A percentile compares a stretch with the other conserved stretches of the same genome.
Evolutionary conservation across 2,797 vertebrate species (phyloP).

Genomic region (Prionace glauca): DNA sequence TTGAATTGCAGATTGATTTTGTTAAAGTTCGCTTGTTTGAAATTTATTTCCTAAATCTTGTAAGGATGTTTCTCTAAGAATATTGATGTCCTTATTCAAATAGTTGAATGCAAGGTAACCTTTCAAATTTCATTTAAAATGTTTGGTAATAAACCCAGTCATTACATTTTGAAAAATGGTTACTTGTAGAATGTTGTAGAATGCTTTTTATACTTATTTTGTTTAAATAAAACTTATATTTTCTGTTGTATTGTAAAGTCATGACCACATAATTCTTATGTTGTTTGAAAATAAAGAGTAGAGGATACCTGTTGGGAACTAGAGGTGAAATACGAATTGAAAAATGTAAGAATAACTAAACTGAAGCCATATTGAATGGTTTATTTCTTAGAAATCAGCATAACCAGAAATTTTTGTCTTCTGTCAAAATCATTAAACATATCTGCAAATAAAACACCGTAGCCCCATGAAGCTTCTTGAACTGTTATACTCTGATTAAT

Average conservation of each 20-base stretch:
- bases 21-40: neutral
- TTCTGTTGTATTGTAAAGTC: neutral
- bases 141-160: neutral
- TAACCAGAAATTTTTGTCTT: neutral
- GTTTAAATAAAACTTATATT: neutral
- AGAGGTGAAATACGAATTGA: neutral
- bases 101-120: neutral
- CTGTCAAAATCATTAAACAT: neutral
- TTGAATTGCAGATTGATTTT: neutral
- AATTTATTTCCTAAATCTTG: neutral
- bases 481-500: too few species aligned
- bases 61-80: neutral
- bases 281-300: neutral
- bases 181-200: neutral
- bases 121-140: neutral
- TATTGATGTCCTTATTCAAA: neutral
- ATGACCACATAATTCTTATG: neutral
- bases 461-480: too few species aligned
- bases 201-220: neutral
- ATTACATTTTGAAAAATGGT: neutral
- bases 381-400: neutral
- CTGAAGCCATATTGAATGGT: neutral
- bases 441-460: too few species aligned
- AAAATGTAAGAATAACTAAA: neutral
- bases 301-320: neutral